Percentiles rank a stretch among this genome's conserved stretches.
phyloP scores from a whole-genome alignment of 1,140 invertebrate species.

The Ditylenchus dipsaci region DNA sequence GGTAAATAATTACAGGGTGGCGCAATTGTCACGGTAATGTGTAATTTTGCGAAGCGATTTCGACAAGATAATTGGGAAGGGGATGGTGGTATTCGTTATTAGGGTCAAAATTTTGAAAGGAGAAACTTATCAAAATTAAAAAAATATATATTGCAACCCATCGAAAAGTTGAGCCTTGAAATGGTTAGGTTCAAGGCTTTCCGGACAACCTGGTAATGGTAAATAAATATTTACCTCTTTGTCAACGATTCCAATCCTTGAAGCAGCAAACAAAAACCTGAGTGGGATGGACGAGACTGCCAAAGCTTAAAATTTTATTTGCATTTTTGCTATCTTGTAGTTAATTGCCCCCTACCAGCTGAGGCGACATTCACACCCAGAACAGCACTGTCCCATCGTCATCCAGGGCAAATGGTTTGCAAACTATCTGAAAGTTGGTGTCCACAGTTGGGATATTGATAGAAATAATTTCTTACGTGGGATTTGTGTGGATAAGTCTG shows the following conservation, averaged over 20 bases:
- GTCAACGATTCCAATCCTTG: slow-evolving; percentile 74
- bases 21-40: no score
- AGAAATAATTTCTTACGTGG: neutral
- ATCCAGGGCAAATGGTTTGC: slow-evolving; percentile 87
- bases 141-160: no score
- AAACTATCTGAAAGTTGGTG: slow-evolving; percentile 66
- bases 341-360: slow-evolving; percentile 59
- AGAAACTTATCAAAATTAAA: no score
- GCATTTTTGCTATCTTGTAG: neutral
- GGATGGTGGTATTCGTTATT: no score
- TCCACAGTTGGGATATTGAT: neutral
- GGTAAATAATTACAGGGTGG: neutral
- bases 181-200: no score
- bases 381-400: slow-evolving; percentile 79
- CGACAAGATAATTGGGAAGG: no score
- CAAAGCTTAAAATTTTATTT: slow-evolving; percentile 64
- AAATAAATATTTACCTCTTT: slow-evolving; percentile 57
- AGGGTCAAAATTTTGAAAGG: no score
- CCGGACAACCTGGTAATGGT: no score
- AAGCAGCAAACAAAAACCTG: slow-evolving; percentile 88
- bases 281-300: slow-evolving; percentile 91
- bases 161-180: no score
- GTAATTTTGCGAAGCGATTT: no score
- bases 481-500: slow-evolving; percentile 1
- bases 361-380: slow-evolving; percentile 91